Base-by-base conservation (phyloP, 1,140 invertebrate species). In the Tetragonula clypearis region DNA sequence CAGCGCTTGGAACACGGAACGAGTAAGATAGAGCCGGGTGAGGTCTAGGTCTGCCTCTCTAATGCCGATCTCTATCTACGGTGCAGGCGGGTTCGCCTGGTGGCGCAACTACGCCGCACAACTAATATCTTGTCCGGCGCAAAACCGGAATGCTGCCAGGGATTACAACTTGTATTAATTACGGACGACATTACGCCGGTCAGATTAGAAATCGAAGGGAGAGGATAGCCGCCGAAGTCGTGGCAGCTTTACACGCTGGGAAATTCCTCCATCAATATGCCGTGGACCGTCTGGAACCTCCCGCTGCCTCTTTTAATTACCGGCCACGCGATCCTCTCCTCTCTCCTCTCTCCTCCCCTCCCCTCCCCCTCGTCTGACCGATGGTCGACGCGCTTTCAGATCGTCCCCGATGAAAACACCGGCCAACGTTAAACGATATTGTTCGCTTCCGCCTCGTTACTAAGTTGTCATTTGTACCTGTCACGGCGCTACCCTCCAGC, bases 141-240 rank as follows among this genome's bases (percentile, higher is more conserved):
- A 94, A 94, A 95, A 95, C 93, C 94, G 93, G 93, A 94, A 95
- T 95, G 90, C 91, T 87, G 87, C 87, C 87, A 85, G 86, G 94
- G 91, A 94, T 94, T 94, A 93, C 93, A 94, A 94, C 92, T 95
- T 94, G 94, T 95, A 94, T 95, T 95, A 95, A 95, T 95, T 95
- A 95, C 93, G 92, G 87, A 88, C 92, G 93, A 95, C 94, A 94
- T 95, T 92, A 93, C 88, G 88, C 92, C 87, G 90, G 90, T 80
- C 90, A 94, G 94, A 95, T 95, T 94, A 94, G 94, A 94, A 94
- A 95, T 95, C 94, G 92, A 94, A 93, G 91, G 91, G 82, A 87
- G 84, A 30, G 65, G 65, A 66, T 66, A 17, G 55, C 17, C 14
- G 49, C 35, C 82, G 69, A 88, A 86, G 84, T 88, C 87, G 80